Conservation (phyloP, 2,113 vertebrate species). For the Perccottus glenii region DNA sequence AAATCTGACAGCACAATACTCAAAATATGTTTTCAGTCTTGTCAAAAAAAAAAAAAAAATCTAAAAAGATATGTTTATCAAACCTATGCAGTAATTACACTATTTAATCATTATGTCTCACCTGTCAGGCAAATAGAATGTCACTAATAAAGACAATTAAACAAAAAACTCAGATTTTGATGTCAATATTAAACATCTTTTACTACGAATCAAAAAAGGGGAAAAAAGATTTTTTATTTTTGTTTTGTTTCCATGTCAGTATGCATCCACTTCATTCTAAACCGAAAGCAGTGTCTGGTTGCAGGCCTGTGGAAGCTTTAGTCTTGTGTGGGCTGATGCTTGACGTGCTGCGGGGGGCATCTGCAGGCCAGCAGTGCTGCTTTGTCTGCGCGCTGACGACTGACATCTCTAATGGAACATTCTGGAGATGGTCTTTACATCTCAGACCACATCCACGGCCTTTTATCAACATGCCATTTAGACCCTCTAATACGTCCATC, state of each 20-base stretch:
- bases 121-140: too few relatives aligned
- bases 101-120: too few relatives aligned
- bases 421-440: slow-evolving; percentile 63
- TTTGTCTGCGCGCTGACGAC: slow-evolving; percentile 45
- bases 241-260: background rate
- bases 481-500: slow-evolving; percentile 69
- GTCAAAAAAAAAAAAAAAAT: too few relatives aligned
- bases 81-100: too few relatives aligned
- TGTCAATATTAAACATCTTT: too few relatives aligned
- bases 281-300: slow-evolving; percentile 1
- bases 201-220: too few relatives aligned
- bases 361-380: slow-evolving; percentile 31
- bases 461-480: slow-evolving; percentile 75
- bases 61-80: too few relatives aligned
- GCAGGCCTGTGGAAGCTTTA: slow-evolving; percentile 27
- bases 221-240: background rate
- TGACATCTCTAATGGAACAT: slow-evolving; percentile 70
- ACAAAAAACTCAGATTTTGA: too few relatives aligned
- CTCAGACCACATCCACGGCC: slow-evolving; percentile 56
- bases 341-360: slow-evolving; percentile 37
- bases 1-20: too few relatives aligned
- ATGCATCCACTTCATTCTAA: too few relatives aligned
- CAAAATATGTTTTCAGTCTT: too few relatives aligned
- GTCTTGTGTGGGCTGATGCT: slow-evolving; percentile 11
- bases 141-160: too few relatives aligned